Percentiles rank a stretch among this genome's conserved stretches.
phyloP scores from a whole-genome alignment of 2,888 invertebrate genomes.

The Phaonia tiefii region DNA sequence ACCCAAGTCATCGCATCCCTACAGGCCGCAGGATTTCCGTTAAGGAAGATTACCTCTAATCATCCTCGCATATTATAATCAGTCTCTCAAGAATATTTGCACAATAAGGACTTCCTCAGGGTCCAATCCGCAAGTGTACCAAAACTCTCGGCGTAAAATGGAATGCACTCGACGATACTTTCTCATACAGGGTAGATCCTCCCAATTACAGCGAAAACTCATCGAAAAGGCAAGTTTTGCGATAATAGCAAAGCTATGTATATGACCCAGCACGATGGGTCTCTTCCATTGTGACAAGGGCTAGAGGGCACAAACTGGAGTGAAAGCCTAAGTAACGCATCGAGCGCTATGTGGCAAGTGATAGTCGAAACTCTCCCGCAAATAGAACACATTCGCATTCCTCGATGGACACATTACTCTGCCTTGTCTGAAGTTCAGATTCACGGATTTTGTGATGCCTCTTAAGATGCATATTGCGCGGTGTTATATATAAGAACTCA shows the following conservation, averaged over 20 bases:
- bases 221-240: slow-evolving; percentile 2
- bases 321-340: not conserved
- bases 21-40: slow-evolving; percentile 14
- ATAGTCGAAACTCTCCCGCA: too few relatives aligned
- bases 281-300: slow-evolving; percentile 11
- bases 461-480: slow-evolving; percentile 23
- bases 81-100: slow-evolving; percentile 24
- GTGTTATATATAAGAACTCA: too few relatives aligned
- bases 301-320: slow-evolving; percentile 26
- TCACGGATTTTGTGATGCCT: too few relatives aligned
- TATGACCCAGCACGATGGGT: slow-evolving; percentile 22
- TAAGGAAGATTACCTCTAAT: slow-evolving; percentile 39
- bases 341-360: not conserved
- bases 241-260: not conserved
- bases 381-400: slow-evolving; percentile 34
- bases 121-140: slow-evolving; percentile 26
- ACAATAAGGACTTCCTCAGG: slow-evolving; percentile 13
- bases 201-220: too few relatives aligned
- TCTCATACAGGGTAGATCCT: not conserved
- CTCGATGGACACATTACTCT: slow-evolving; percentile 51
- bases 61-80: slow-evolving; percentile 3
- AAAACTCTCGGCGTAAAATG: slow-evolving; percentile 14
- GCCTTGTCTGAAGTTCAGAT: too few relatives aligned
- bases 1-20: not conserved
- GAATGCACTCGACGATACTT: slow-evolving; percentile 18